Evolutionary conservation across 1,140 invertebrate species (phyloP).

Genomic region (Rhagoletis zephyria): DNA sequence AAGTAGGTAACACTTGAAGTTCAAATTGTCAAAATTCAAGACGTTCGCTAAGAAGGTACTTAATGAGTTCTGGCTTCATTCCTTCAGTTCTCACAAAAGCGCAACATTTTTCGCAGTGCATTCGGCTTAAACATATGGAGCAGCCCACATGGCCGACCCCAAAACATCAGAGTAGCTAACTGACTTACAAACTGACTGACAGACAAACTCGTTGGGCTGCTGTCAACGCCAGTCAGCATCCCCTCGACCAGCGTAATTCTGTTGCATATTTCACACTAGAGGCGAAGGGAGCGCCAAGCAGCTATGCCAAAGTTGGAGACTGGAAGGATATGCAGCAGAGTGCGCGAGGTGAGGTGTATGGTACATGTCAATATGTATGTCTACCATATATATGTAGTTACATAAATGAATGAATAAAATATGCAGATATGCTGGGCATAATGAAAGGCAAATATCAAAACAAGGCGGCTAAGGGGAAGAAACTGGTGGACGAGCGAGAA

Average conservation of each 20-base stretch:
- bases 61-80: no score
- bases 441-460: constrained; percentile 17
- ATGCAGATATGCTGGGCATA: constrained; percentile 1
- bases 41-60: no score
- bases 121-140: neutral
- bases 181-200: constrained; percentile 8
- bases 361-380: no score
- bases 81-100: neutral
- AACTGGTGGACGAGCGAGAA: neutral
- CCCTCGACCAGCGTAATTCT: no score
- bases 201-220: neutral
- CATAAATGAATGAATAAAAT: constrained; percentile 42
- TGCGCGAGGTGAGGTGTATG: no score
- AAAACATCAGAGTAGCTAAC: neutral
- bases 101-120: neutral
- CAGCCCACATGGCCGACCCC: neutral
- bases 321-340: neutral
- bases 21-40: no score
- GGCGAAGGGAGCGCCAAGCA: neutral
- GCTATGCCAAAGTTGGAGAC: neutral
- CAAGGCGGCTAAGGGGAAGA: neutral
- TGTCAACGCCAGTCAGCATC: neutral
- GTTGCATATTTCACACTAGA: no score
- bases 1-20: no score
- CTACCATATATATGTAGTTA: no score